Evolutionary conservation across 1,140 invertebrate genomes (phyloP), one percentile per base, ranked within the genome.

Genomic region (Odontomachus brunneus): DNA sequence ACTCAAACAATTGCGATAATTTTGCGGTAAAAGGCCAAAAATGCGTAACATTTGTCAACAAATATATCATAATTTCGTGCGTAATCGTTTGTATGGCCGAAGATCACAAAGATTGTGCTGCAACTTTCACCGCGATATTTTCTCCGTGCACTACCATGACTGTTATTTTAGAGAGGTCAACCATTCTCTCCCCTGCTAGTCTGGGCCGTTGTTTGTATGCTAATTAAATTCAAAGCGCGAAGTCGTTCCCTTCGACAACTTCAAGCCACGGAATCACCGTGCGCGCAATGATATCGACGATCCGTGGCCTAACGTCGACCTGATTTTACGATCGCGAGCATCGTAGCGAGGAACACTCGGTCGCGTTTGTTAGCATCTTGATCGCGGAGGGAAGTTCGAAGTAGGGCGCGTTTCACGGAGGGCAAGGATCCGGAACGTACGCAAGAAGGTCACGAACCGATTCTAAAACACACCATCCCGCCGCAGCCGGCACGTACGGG

Each of bases 371-470:
- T 80, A 80, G 38, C 65, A 59, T 80, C 33, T 59, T 71, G 65
- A 80, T 80, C 51, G 75, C 65, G 65, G 53, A 80, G 71, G 65
- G 33, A 80, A 80, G 51, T 71, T 59, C 57, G 12, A 80, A 80
- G 51, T 80, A 71, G 65, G 51, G n/a, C 75, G 29, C 51, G 51
- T 69, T 48, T 78, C 63, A 19, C 17, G 24, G 38, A 12, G 38
- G n/a, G 22, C 22, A 24, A 22, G 14, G n/a, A 24, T 76, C 26
- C 62, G 24, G 24, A 57, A 55, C 51, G 38, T 80, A 80, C 65
- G 65, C 51, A 80, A 80, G 75, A 80, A 71, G 75, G 51, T 71
- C 75, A 71, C 75, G 65, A 80, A 71, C 65, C 75, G 44, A 71
- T 59, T 53, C 75, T 69, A 57, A 80, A 80, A 48, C 75, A 78